A percentile compares a stretch with the other conserved stretches of the same genome.
Conservation (phyloP, 35 echinoderm and acorn worm genomes). For the Lytechinus pictus region DNA sequence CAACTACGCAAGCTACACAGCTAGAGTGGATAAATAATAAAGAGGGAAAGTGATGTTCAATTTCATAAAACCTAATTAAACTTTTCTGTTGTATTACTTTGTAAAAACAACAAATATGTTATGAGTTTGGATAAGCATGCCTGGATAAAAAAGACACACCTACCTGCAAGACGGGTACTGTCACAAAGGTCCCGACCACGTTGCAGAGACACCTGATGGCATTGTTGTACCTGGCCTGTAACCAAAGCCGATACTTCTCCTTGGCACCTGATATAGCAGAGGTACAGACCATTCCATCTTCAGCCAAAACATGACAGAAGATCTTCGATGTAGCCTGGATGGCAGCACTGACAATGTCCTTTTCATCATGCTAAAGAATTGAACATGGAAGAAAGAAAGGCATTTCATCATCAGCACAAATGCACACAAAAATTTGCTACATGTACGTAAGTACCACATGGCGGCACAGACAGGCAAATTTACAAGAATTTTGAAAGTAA, state of each 20-base stretch:
- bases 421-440: too few relatives aligned
- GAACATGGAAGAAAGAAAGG: not conserved
- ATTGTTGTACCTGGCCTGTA: slow-evolving; percentile 67
- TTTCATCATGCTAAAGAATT: slow-evolving; percentile 57
- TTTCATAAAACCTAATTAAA: too few relatives aligned
- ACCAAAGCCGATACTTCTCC: slow-evolving; percentile 72
- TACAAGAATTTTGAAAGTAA: too few relatives aligned
- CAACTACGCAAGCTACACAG: too few relatives aligned
- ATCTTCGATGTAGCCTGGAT: slow-evolving; percentile 55
- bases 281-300: slow-evolving; percentile 23
- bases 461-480: too few relatives aligned
- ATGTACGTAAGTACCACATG: too few relatives aligned
- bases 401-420: too few relatives aligned
- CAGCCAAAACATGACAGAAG: slow-evolving; percentile 48
- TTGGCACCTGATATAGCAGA: not conserved
- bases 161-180: slow-evolving; percentile 55
- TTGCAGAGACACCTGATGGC: slow-evolving; percentile 57
- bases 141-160: not conserved
- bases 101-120: too few relatives aligned
- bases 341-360: slow-evolving; percentile 50
- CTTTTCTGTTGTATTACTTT: too few relatives aligned
- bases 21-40: too few relatives aligned
- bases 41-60: too few relatives aligned
- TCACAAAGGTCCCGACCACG: slow-evolving; percentile 38
- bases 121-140: too few relatives aligned